phyloP scores from a whole-genome alignment of 2,113 vertebrate species.

The Lates calcarifer region DNA sequence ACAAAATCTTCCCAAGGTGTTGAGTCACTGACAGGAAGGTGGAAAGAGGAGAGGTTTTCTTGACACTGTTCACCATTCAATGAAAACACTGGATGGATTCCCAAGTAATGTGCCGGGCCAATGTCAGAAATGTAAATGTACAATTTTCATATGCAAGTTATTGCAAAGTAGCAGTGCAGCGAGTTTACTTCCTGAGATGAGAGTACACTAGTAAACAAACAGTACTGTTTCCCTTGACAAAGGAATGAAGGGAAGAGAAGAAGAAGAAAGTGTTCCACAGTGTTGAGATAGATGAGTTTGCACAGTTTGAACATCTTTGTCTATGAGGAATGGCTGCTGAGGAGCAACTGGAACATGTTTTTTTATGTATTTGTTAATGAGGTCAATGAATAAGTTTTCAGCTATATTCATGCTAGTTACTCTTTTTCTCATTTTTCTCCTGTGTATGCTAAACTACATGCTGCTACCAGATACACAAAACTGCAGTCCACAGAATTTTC shows the following conservation, averaged over 20 bases:
- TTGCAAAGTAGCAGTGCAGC: neutral
- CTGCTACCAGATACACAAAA: neutral
- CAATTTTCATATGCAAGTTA: neutral
- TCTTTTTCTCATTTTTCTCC: too few species aligned
- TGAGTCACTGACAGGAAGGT: too few species aligned
- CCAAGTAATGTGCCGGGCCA: neutral
- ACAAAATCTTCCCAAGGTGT: too few species aligned
- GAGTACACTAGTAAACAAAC: neutral
- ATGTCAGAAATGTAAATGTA: neutral
- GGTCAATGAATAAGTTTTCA: neutral
- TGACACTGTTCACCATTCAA: too few species aligned
- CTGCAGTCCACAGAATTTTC: neutral
- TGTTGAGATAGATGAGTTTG: neutral
- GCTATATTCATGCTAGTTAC: neutral
- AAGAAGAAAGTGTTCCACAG: neutral
- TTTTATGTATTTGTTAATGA: neutral
- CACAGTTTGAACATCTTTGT: neutral
- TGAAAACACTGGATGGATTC: neutral
- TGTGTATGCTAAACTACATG: neutral
- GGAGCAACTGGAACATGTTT: neutral
- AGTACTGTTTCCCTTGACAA: too few species aligned
- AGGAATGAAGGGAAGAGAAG: neutral
- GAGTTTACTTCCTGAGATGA: too few species aligned
- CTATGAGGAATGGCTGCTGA: neutral
- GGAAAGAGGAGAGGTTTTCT: too few species aligned